These are phyloP conservation scores for Onthophagus sagittarius DNA, from an alignment of 2,888 invertebrate species.

Conservation along the genomic window DNA sequence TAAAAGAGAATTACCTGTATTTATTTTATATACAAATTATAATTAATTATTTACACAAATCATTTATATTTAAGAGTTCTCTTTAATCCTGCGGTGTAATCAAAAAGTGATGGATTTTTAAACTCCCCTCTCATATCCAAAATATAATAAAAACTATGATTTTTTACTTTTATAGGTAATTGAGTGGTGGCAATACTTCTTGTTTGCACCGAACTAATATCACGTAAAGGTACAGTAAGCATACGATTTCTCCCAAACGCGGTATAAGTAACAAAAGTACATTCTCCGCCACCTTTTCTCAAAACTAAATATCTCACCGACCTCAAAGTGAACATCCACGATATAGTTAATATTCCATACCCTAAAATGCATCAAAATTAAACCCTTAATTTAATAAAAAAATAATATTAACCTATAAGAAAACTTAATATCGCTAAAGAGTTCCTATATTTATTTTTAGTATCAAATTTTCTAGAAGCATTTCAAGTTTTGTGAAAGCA, in stretches of 20 bases:
- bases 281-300: constrained; percentile 66
- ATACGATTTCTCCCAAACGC: constrained; percentile 68
- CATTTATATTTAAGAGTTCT: constrained; percentile 44
- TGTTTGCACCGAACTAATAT: constrained; percentile 64
- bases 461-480: too few species aligned
- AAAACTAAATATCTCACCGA: constrained; percentile 70
- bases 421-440: constrained; percentile 59
- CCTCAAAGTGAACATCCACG: constrained; percentile 71
- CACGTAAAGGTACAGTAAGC: constrained; percentile 64
- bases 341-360: constrained; percentile 60
- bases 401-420: constrained; percentile 56
- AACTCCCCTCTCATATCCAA: constrained; percentile 79
- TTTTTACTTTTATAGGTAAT: constrained; percentile 71
- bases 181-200: constrained; percentile 58
- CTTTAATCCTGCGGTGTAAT: constrained; percentile 69
- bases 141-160: constrained; percentile 65
- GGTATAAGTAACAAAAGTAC: constrained; percentile 70
- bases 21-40: constrained; percentile 4
- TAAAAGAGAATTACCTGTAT: too few species aligned
- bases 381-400: constrained; percentile 18
- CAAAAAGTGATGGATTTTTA: constrained; percentile 67
- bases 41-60: not conserved
- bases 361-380: constrained; percentile 50
- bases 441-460: constrained; percentile 71
- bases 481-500: too few species aligned